phyloP scores from a whole-genome alignment of 1,140 invertebrate genomes.

The Uloborus diversus region DNA sequence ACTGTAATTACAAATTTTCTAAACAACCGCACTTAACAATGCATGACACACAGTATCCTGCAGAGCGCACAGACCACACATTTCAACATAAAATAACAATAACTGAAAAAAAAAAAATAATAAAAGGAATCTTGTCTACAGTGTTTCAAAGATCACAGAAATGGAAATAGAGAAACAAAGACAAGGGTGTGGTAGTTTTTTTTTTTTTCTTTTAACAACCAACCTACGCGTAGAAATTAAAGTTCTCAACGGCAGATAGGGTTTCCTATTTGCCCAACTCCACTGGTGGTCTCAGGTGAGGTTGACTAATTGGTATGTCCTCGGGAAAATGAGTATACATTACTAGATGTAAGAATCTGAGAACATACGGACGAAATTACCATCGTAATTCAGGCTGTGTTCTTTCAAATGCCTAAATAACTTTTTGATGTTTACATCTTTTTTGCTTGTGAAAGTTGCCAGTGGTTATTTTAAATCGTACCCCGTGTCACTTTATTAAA shows the following conservation, averaged over 20 bases:
- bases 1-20: constrained; percentile 28
- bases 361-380: too few species aligned
- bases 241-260: background rate
- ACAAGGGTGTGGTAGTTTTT: constrained; percentile 32
- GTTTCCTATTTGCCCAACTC: background rate
- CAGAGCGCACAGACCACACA: constrained; percentile 17
- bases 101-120: background rate
- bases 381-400: too few species aligned
- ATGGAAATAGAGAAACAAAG: constrained; percentile 34
- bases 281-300: constrained; percentile 32
- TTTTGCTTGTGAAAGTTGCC: too few species aligned
- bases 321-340: too few species aligned
- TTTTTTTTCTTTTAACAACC: too few species aligned
- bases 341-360: too few species aligned
- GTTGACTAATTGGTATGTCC: too few species aligned
- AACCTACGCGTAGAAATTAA: background rate
- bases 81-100: background rate
- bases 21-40: constrained; percentile 41
- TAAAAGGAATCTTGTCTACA: background rate
- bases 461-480: too few species aligned
- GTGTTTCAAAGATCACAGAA: constrained; percentile 12
- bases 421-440: too few species aligned
- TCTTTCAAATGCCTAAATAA: too few species aligned
- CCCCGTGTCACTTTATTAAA: too few species aligned
- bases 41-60: constrained; percentile 2